Evolutionary conservation across 1,140 invertebrate species (phyloP).

Genomic region (Drosophila persimilis): DNA sequence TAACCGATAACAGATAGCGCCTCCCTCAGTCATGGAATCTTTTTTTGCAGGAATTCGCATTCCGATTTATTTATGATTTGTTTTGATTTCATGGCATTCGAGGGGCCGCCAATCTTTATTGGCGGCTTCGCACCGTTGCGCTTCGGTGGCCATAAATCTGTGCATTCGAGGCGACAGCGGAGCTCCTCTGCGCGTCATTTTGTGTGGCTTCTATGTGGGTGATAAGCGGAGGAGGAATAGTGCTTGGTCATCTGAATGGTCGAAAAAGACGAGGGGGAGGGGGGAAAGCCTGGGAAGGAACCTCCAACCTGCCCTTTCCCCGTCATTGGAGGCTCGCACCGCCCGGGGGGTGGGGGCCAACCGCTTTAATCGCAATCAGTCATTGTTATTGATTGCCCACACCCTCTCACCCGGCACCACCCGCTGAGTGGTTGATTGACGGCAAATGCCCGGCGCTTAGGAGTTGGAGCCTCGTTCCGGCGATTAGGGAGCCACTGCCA

Average conservation of each 20-base stretch:
- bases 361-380: too few species aligned
- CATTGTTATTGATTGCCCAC: too few species aligned
- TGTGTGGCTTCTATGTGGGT: too few species aligned
- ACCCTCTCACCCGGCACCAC: too few species aligned
- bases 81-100: constrained; percentile 57
- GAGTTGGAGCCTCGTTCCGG: constrained; percentile 21
- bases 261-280: neutral
- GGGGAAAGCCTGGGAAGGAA: too few species aligned
- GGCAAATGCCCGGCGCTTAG: constrained; percentile 33
- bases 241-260: constrained; percentile 15
- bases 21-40: constrained; percentile 51
- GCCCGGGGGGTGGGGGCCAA: too few species aligned
- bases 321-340: too few species aligned
- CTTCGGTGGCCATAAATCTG: constrained; percentile 54
- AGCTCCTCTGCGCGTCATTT: constrained; percentile 32
- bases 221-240: constrained; percentile 18
- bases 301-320: too few species aligned
- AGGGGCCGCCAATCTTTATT: constrained; percentile 59
- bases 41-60: constrained; percentile 21
- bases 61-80: constrained; percentile 78
- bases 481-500: constrained; percentile 24
- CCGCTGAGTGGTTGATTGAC: constrained; percentile 26
- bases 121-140: constrained; percentile 22
- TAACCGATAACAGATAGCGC: neutral
- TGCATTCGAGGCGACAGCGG: neutral